These are phyloP conservation scores for Pseudachorutes palmiensis DNA, from an alignment of 1,140 invertebrate species.

Conservation along the genomic window DNA sequence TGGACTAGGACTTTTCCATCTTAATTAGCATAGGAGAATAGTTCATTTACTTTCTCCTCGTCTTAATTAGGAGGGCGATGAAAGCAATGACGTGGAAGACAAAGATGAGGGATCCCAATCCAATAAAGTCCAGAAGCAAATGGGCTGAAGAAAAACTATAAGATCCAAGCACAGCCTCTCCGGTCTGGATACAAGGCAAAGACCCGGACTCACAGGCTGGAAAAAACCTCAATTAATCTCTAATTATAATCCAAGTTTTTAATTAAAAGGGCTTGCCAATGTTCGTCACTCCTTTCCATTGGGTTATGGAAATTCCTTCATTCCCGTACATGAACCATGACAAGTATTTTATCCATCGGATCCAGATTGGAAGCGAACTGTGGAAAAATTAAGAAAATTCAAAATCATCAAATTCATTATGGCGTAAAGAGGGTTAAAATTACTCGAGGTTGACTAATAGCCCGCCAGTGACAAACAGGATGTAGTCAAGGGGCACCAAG, in stretches of 20 bases:
- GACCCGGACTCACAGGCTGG: too few species aligned
- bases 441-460: conserved; percentile 74
- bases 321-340: conserved; percentile 94
- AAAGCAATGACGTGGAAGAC: conserved; percentile 61
- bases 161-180: conserved; percentile 58
- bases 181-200: conserved; percentile 62
- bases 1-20: too few species aligned
- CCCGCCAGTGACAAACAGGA: conserved; percentile 78
- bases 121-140: conserved; percentile 56
- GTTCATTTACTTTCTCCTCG: conserved; percentile 37
- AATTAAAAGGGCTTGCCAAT: too few species aligned
- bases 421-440: too few species aligned
- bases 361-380: too few species aligned
- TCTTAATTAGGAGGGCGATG: conserved; percentile 55
- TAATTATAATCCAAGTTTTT: too few species aligned
- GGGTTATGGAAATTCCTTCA: conserved; percentile 86
- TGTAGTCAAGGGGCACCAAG: conserved; percentile 76
- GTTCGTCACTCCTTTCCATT: conserved; percentile 68
- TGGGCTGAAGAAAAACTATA: conserved; percentile 61
- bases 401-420: too few species aligned
- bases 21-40: too few species aligned
- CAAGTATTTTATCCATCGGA: conserved; percentile 87
- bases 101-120: conserved; percentile 56
- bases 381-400: too few species aligned
- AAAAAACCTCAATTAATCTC: too few species aligned